These are phyloP conservation scores for Eutolmus rufibarbis DNA, from an alignment of 2,888 invertebrate species.

Conservation along the genomic window DNA sequence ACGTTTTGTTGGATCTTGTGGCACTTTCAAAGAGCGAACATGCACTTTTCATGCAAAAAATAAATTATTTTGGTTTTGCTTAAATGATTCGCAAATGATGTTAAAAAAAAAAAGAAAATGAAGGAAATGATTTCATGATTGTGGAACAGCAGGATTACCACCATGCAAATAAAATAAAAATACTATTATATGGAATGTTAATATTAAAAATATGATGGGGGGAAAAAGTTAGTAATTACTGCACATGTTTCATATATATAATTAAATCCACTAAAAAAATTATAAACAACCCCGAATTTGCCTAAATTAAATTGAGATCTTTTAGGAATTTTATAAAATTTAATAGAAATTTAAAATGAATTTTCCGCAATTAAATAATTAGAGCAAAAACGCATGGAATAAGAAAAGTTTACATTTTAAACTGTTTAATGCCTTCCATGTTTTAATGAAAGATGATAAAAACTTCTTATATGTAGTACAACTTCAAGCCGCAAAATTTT, in stretches of 20 bases:
- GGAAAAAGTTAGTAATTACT: background rate
- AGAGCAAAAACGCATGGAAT: no score
- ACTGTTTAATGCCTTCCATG: no score
- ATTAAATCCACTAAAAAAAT: background rate
- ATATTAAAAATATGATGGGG: background rate
- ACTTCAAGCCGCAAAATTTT: no score
- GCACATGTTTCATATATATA: background rate
- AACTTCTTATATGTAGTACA: no score
- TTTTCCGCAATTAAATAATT: no score
- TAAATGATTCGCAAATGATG: background rate
- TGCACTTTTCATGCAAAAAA: conserved; percentile 40
- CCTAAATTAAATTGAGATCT: background rate
- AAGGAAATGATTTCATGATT: background rate
- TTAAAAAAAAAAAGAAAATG: background rate
- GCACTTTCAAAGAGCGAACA: conserved; percentile 27
- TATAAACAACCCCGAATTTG: background rate
- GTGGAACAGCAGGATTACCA: background rate
- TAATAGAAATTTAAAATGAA: no score
- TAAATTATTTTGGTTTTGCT: conserved; percentile 22
- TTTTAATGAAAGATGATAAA: no score
- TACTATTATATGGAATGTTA: background rate
- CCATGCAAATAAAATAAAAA: background rate
- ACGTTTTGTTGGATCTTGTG: conserved; percentile 37
- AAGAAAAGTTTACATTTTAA: no score
- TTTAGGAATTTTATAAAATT: background rate